phyloP scores from a whole-genome alignment of 2,113 vertebrate genomes.

The Albula goreensis region DNA sequence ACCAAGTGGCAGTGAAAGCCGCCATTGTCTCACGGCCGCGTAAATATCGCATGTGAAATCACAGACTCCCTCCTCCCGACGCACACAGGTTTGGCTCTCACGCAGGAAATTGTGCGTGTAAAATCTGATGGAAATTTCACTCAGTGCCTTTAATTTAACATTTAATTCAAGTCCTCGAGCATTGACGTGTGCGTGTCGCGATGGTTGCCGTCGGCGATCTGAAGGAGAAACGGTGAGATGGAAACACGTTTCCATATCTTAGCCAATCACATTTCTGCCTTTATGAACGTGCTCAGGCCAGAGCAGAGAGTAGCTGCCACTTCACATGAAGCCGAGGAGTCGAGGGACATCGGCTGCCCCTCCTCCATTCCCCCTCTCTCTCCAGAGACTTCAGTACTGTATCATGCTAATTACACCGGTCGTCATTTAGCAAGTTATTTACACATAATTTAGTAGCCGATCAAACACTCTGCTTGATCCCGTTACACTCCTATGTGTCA shows the following conservation, averaged over 20 bases:
- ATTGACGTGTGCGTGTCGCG: not conserved
- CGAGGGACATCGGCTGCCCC: too few species aligned
- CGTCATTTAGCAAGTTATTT: not conserved
- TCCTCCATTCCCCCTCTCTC: not conserved
- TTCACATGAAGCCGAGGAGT: too few species aligned
- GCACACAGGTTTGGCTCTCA: too few species aligned
- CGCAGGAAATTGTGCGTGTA: too few species aligned
- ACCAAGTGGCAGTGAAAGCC: too few species aligned
- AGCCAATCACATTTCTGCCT: not conserved
- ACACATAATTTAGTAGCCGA: conserved; percentile 14
- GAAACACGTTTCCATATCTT: not conserved
- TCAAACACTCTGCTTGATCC: conserved; percentile 43
- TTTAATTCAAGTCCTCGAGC: not conserved
- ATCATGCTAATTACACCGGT: not conserved
- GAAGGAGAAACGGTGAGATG: not conserved
- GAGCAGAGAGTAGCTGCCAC: not conserved
- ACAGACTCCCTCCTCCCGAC: too few species aligned
- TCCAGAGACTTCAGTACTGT: not conserved
- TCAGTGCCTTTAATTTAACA: not conserved
- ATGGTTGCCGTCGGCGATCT: not conserved
- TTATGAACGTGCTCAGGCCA: not conserved
- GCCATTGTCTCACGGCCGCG: too few species aligned
- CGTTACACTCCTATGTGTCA: conserved; percentile 31
- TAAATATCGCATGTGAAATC: too few species aligned
- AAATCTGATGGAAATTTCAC: too few species aligned